Conservation (phyloP, 2,113 vertebrate genomes). For the Cairina moschata region DNA sequence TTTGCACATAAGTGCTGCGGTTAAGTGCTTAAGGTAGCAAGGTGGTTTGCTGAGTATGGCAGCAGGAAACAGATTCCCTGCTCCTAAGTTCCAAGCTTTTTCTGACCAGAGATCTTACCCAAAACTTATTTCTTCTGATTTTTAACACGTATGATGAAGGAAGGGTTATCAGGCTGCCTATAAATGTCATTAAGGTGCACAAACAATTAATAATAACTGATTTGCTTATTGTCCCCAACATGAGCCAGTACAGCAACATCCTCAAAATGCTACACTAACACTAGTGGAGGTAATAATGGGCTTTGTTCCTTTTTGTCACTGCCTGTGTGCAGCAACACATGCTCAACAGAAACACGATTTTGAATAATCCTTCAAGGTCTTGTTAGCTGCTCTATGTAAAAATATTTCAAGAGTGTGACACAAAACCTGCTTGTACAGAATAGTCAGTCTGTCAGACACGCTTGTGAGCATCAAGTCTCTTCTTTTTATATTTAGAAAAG, state of each 20-base stretch:
- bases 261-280: not conserved
- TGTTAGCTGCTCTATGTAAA: constrained; percentile 14
- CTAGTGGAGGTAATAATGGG: not conserved
- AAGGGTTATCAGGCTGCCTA: not conserved
- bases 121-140: not conserved
- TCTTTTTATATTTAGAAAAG: not conserved
- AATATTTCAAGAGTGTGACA: constrained; percentile 10
- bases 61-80: not conserved
- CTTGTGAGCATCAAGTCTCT: not conserved
- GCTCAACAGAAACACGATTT: not conserved
- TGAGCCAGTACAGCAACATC: not conserved
- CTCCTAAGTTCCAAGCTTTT: not conserved
- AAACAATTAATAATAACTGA: not conserved
- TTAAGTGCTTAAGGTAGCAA: not conserved
- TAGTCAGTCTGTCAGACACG: not conserved
- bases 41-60: not conserved
- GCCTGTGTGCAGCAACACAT: not conserved
- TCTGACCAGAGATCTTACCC: not conserved
- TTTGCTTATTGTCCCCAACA: not conserved
- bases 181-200: not conserved
- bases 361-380: constrained; percentile 25
- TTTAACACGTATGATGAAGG: not conserved
- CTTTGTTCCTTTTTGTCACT: not conserved
- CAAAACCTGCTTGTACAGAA: not conserved
- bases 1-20: not conserved